Evolutionary conservation across 1,140 invertebrate species (phyloP).

Genomic region (Drosophila kohkoa): DNA sequence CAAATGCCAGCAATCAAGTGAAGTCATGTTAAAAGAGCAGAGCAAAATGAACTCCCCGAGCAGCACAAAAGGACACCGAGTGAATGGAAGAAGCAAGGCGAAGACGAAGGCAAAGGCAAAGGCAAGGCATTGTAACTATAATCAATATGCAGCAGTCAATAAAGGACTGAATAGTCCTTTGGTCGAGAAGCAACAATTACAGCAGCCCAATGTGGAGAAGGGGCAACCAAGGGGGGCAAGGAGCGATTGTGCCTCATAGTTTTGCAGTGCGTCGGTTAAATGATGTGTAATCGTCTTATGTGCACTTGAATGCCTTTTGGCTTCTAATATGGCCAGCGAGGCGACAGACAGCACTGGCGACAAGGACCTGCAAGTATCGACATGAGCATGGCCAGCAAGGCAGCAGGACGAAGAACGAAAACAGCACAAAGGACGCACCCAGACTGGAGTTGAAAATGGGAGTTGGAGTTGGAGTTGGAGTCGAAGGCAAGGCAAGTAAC

Average conservation of each 20-base stretch:
- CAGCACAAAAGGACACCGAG: neutral
- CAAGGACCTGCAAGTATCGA: slow-evolving; percentile 47
- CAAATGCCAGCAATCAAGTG: slow-evolving; percentile 76
- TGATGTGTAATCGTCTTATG: slow-evolving; percentile 85
- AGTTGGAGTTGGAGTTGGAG: neutral
- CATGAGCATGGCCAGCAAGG: slow-evolving; percentile 7
- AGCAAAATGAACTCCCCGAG: slow-evolving; percentile 47
- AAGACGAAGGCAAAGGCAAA: slow-evolving; percentile 1
- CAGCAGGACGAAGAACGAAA: slow-evolving; percentile 16
- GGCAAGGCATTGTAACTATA: slow-evolving; percentile 61
- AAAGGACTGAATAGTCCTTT: slow-evolving; percentile 37
- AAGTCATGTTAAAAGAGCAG: slow-evolving; percentile 60
- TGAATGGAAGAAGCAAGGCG: slow-evolving; percentile 1
- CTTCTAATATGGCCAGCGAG: slow-evolving; percentile 77
- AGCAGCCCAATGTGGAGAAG: slow-evolving; percentile 9
- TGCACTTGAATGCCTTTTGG: slow-evolving; percentile 84
- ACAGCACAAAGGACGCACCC: slow-evolving; percentile 33
- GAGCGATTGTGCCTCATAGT: slow-evolving; percentile 49
- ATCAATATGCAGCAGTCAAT: slow-evolving; percentile 82
- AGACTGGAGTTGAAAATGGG: slow-evolving; percentile 12
- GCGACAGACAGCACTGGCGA: slow-evolving; percentile 53
- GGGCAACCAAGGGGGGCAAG: neutral
- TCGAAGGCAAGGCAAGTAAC: slow-evolving; percentile 34
- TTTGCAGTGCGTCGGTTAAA: slow-evolving; percentile 83
- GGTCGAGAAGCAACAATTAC: slow-evolving; percentile 73